These are phyloP conservation scores for Drosophila carrolli DNA, from an alignment of 1,140 invertebrate genomes.

Conservation along the genomic window DNA sequence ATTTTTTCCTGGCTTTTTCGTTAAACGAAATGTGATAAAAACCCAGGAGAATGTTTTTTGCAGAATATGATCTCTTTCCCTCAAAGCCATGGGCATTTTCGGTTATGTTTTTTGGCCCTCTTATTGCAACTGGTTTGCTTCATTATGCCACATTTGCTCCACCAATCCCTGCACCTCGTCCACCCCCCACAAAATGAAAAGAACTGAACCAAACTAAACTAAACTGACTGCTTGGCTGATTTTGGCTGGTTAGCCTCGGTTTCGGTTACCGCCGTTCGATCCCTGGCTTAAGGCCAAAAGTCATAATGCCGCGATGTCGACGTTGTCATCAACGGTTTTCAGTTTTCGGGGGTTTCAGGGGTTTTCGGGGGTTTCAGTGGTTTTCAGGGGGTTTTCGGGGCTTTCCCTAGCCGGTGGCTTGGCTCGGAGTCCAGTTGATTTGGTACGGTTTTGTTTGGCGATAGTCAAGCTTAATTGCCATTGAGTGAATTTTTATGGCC, in stretches of 20 bases:
- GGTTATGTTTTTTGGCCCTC: constrained; percentile 44
- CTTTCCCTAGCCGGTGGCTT: constrained; percentile 11
- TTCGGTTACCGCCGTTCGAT: constrained; percentile 40
- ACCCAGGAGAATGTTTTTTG: neutral
- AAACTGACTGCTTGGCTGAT: constrained; percentile 54
- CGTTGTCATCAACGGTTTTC: constrained; percentile 57
- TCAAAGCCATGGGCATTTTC: constrained; percentile 6
- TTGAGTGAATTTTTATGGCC: constrained; percentile 76
- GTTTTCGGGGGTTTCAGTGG: neutral
- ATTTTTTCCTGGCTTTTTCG: too few species aligned
- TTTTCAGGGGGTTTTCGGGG: constrained; percentile 6
- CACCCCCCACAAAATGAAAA: constrained; percentile 2
- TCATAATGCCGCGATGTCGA: constrained; percentile 66
- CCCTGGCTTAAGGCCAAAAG: constrained; percentile 63
- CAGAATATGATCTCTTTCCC: neutral
- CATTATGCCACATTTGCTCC: constrained; percentile 62
- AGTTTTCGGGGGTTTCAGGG: neutral
- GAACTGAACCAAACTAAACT: constrained; percentile 42
- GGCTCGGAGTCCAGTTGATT: constrained; percentile 32
- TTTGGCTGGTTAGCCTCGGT: constrained; percentile 55
- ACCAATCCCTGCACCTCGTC: constrained; percentile 13
- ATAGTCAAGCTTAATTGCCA: constrained; percentile 69
- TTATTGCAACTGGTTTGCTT: constrained; percentile 44
- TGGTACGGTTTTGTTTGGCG: constrained; percentile 43
- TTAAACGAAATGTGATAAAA: too few species aligned